Evolutionary conservation across 1,140 invertebrate genomes (phyloP), one percentile per base, ranked within the genome.

Genomic region (Hermetia illucens): DNA sequence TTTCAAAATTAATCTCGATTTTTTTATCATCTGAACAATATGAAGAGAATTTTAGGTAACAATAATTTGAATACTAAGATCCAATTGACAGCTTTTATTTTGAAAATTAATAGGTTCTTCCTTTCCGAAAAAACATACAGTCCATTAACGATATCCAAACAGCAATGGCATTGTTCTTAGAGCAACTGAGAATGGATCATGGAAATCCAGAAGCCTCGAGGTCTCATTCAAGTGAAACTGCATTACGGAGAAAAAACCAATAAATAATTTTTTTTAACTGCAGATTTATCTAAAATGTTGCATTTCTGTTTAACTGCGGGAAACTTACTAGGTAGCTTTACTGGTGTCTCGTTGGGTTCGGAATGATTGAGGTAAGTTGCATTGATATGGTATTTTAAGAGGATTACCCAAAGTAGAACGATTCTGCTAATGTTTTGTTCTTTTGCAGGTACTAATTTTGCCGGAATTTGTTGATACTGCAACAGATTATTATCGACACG

Each of bases 301-400:
- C 48, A 49, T 5, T 47, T 52, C 19, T 19, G 53, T 4, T 42
- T 50, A 35, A 52, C 58, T 5, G 48, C 61, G 21, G 61, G 71
- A 42, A 69, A 70, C 43, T 52, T 79, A 15, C 84, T 88, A 48
- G 70, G 71, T 19, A 85, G 84, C 46, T 70, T 75, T 35, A 58
- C 80, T 18, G 86, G 83, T 3, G 68, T 79, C 4, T 77, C 78
- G 0, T 58, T 85, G 4, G 61, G 87, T 5, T 69, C 78, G 3
- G 73, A 78, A 56, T 72, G 73, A 4, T 68, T 85, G 3, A 65
- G 72, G 5, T 82, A 86, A 61, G 73, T 83, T 58, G 71, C 74
- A 4, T 64, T 71, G 44, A 68, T 79, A 37, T 68, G 70, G 71
- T 72, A 44, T 46, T 34, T 44, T 21, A 27, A 25, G 18, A 29